Evolutionary conservation across 2,113 vertebrate species (phyloP).

Genomic region (Lagopus muta): DNA sequence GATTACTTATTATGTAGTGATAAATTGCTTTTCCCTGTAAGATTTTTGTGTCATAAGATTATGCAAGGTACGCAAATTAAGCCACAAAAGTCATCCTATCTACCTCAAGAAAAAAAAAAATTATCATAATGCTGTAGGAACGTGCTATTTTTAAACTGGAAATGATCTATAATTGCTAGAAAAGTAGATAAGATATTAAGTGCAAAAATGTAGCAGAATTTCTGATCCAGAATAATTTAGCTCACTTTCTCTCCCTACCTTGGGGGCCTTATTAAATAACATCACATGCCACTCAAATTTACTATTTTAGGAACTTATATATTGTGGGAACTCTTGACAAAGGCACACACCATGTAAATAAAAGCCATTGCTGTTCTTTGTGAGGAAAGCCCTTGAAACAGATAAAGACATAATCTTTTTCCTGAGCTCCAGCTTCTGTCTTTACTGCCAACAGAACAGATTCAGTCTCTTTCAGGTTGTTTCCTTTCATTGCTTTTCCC

Average conservation of each 20-base stretch:
- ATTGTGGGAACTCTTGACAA: not conserved
- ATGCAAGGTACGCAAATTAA: not conserved
- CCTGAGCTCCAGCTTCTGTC: not conserved
- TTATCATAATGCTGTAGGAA: not conserved
- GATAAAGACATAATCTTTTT: not conserved
- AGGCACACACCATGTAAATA: not conserved
- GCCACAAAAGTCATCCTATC: not conserved
- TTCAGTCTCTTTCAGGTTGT: not conserved
- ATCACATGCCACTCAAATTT: not conserved
- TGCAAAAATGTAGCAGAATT: not conserved
- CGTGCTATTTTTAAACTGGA: not conserved
- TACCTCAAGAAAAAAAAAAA: not conserved
- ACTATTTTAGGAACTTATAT: not conserved
- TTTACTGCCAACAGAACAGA: not conserved
- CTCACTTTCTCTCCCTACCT: not conserved
- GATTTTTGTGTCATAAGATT: not conserved
- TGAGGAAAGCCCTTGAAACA: not conserved
- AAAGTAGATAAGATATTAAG: not conserved
- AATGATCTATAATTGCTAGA: conserved; percentile 16
- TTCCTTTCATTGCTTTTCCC: not conserved
- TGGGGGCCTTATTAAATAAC: not conserved
- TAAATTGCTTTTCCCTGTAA: not conserved
- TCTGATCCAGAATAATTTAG: not conserved
- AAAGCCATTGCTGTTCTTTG: not conserved
- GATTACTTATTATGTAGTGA: not conserved